Conservation (phyloP, 1,140 invertebrate genomes). For the Pissodes strobi region DNA sequence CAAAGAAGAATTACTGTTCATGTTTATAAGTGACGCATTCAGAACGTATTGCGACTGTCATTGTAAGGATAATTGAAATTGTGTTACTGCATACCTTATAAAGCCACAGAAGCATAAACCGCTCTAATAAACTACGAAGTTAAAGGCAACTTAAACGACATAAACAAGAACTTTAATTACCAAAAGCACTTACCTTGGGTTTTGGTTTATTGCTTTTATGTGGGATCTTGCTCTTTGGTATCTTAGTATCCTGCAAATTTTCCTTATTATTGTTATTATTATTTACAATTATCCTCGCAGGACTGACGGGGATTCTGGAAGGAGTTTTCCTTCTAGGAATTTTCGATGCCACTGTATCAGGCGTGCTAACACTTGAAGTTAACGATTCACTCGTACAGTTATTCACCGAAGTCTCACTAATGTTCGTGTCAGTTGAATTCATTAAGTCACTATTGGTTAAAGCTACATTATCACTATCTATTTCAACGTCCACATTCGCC, state of each 20-base stretch:
- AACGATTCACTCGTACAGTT: slow-evolving; percentile 62
- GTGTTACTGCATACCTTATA: no score
- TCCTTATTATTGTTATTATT: slow-evolving; percentile 55
- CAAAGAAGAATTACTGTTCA: no score
- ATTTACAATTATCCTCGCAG: slow-evolving; percentile 35
- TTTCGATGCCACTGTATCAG: slow-evolving; percentile 61
- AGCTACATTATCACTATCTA: slow-evolving; percentile 33
- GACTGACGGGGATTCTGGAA: slow-evolving; percentile 48
- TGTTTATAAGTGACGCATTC: no score
- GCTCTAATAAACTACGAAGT: no score
- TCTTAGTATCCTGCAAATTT: slow-evolving; percentile 43
- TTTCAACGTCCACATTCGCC: not conserved
- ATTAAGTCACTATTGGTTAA: slow-evolving; percentile 39
- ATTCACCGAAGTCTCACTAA: slow-evolving; percentile 38
- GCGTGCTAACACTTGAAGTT: slow-evolving; percentile 68
- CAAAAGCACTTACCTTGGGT: slow-evolving; percentile 37
- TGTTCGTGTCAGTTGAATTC: slow-evolving; percentile 43
- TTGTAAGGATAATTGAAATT: no score
- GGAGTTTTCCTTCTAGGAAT: slow-evolving; percentile 48
- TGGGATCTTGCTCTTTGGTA: slow-evolving; percentile 53
- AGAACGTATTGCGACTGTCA: no score
- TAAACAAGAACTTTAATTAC: slow-evolving; percentile 4
- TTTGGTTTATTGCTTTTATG: slow-evolving; percentile 46
- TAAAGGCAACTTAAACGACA: no score
- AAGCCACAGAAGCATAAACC: no score